Evolutionary conservation across 2,888 invertebrate genomes (phyloP).

Genomic region (Brenthis daphne): DNA sequence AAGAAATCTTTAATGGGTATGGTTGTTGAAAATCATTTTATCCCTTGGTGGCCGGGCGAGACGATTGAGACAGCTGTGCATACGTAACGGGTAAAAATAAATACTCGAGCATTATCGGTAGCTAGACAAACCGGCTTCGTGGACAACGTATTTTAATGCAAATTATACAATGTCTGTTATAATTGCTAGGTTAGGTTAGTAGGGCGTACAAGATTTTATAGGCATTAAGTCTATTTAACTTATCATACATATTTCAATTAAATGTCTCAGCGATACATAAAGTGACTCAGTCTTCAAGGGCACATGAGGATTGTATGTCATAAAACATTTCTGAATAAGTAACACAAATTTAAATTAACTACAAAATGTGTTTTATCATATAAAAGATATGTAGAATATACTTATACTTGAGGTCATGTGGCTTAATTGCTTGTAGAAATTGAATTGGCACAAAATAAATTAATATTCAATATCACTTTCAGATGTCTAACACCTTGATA

Average conservation of each 20-base stretch:
- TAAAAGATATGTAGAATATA: too few relatives aligned
- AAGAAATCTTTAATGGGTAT: constrained; percentile 48
- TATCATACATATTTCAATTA: neutral
- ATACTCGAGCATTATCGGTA: constrained; percentile 76
- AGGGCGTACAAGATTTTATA: constrained; percentile 9
- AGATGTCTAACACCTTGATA: too few relatives aligned
- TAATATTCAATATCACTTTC: too few relatives aligned
- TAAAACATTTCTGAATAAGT: constrained; percentile 2
- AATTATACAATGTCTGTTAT: constrained; percentile 44
- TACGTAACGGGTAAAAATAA: constrained; percentile 82
- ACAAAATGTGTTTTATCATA: neutral
- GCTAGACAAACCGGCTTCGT: constrained; percentile 77
- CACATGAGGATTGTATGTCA: constrained; percentile 8
- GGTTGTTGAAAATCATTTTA: constrained; percentile 54
- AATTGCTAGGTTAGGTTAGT: constrained; percentile 45
- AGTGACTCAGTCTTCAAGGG: constrained; percentile 17
- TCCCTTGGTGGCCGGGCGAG: constrained; percentile 72
- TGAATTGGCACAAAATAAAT: too few relatives aligned
- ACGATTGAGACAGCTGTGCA: constrained; percentile 74
- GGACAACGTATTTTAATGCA: constrained; percentile 73
- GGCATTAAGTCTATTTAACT: constrained; percentile 3
- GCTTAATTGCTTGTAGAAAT: too few relatives aligned
- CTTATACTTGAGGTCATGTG: too few relatives aligned
- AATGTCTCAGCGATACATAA: constrained; percentile 1
- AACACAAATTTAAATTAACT: constrained; percentile 5